Evolutionary conservation across 1,140 invertebrate genomes (phyloP).

Genomic region (Drosophila azteca): DNA sequence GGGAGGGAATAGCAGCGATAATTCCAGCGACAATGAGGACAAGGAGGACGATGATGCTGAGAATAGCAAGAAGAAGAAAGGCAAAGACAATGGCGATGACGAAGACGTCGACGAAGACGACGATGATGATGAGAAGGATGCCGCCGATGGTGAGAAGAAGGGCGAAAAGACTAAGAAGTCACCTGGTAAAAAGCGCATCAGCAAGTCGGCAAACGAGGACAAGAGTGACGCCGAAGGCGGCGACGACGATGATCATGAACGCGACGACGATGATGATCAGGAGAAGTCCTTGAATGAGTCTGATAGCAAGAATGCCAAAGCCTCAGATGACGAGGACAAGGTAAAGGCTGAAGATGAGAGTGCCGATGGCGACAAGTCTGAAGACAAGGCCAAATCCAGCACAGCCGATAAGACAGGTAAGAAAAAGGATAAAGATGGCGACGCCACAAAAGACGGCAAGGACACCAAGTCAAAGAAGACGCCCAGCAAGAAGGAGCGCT

Average conservation of each 20-base stretch:
- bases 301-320: constrained; percentile 72
- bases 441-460: constrained; percentile 38
- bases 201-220: constrained; percentile 60
- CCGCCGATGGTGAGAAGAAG: constrained; percentile 59
- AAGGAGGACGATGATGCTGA: constrained; percentile 65
- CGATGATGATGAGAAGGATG: constrained; percentile 50
- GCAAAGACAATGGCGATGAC: constrained; percentile 54
- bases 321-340: constrained; percentile 84
- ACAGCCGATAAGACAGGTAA: constrained; percentile 70
- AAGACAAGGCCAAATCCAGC: constrained; percentile 58
- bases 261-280: constrained; percentile 84
- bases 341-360: constrained; percentile 45
- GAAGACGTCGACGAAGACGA: constrained; percentile 43
- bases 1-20: constrained; percentile 73
- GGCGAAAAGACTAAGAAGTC: constrained; percentile 62
- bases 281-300: constrained; percentile 84
- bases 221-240: constrained; percentile 83
- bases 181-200: constrained; percentile 61
- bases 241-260: constrained; percentile 83
- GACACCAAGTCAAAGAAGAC: constrained; percentile 73
- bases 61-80: constrained; percentile 69
- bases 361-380: constrained; percentile 58
- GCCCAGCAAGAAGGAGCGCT: constrained; percentile 61
- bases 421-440: constrained; percentile 73
- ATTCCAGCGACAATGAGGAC: constrained; percentile 72